Evolutionary conservation across 2,888 invertebrate species (phyloP), one percentile per base, ranked within the genome.

Genomic region (Euzetes globulus): DNA sequence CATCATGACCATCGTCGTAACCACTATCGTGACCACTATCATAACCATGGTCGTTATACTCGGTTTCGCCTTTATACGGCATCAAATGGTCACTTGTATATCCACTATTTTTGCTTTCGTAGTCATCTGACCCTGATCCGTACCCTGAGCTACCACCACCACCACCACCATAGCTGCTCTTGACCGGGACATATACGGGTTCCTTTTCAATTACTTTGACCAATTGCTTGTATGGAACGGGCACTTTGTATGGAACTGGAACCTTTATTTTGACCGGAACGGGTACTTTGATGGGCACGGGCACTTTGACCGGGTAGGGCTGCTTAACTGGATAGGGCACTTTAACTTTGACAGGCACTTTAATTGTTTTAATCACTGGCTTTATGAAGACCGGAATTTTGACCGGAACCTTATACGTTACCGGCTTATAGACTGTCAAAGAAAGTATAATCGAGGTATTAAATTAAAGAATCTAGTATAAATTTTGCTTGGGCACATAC

Each of bases 311-410:
- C n/a, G 65, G 65, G 29, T 65, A 65, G 5, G 65, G 65, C 19
- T 33, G 17, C n/a, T 37, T 65, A 13, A 65, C 65, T 19, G 65
- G 65, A 65, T 65, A 65, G 33, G 65, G 65, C 6, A 65, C 65
- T 65, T 65, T 65, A 15, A 60, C 60, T 29, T 7, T 33, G 33
- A 33, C 33, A 33, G 27, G 58, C 27, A 58, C 58, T 58, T 63
- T 63, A 5, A 63, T 17, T 15, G 63, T 65, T 11, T 65, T 65
- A 37, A 65, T 65, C 17, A 65, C n/a, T n/a, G 65, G 65, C 19
- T 65, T 65, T n/a, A 65, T 65, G 33, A 65, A n/a, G 37, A 65
- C 65, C 1, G 65, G 65, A 6, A 29, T 17, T 17, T 11, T 11
- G 1, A 65, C 27, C 15, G 65, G 65, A n/a, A 13, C 37, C 4